Conservation (phyloP, 2,797 vertebrate genomes). For the Danio kyathit region DNA sequence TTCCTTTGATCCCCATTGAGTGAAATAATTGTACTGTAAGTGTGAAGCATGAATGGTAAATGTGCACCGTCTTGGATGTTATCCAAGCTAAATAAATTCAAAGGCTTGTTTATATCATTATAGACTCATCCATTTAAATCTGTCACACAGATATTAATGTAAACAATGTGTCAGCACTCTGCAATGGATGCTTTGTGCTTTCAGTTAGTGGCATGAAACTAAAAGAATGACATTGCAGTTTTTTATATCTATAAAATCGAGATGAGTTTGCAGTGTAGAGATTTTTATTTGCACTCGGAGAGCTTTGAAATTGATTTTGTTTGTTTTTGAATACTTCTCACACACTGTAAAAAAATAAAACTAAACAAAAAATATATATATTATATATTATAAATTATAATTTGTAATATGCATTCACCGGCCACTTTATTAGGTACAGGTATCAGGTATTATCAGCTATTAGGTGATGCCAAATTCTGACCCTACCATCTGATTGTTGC, state of each 20-base stretch:
- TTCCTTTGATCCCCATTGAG: constrained; percentile 69
- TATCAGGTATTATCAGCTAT: no score
- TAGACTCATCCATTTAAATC: constrained; percentile 26
- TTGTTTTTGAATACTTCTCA: not conserved
- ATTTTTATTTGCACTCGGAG: not conserved
- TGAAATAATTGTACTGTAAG: constrained; percentile 21
- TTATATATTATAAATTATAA: no score
- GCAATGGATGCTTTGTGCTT: not conserved
- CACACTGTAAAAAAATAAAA: no score
- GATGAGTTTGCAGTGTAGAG: not conserved
- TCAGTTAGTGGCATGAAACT: constrained; percentile 8
- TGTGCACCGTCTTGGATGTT: not conserved
- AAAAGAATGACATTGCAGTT: constrained; percentile 2
- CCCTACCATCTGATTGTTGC: no score
- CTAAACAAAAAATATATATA: no score
- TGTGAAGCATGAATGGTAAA: constrained; percentile 13
- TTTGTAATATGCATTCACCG: no score
- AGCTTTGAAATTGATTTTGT: not conserved
- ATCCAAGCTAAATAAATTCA: constrained; percentile 18
- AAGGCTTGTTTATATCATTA: constrained; percentile 11
- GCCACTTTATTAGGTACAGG: no score
- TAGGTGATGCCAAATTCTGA: no score
- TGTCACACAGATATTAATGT: constrained; percentile 16
- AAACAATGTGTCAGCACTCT: constrained; percentile 11
- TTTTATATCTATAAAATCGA: not conserved